These are phyloP conservation scores for Tiliacea citrago DNA, from an alignment of 2,888 invertebrate genomes.

Conservation along the genomic window DNA sequence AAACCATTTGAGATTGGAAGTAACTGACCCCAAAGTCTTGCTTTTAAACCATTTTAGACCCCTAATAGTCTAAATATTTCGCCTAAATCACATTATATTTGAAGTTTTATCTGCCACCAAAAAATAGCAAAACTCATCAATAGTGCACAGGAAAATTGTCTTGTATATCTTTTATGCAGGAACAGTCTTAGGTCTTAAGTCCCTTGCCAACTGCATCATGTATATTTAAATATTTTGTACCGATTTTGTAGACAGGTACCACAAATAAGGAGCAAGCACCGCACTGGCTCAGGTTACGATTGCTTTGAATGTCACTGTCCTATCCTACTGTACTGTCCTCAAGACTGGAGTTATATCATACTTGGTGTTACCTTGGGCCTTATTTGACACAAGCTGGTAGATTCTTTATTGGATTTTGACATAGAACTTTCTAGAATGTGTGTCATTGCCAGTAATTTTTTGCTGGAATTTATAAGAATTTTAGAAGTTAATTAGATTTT, in stretches of 20 bases:
- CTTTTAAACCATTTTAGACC: not conserved
- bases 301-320: slow-evolving; percentile 53
- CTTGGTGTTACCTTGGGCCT: slow-evolving; percentile 32
- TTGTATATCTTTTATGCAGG: not conserved
- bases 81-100: not conserved
- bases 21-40: not conserved
- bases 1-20: not conserved
- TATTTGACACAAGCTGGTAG: slow-evolving; percentile 19
- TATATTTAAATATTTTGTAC: slow-evolving; percentile 35
- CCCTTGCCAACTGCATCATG: slow-evolving; percentile 3
- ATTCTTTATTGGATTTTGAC: slow-evolving; percentile 30
- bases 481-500: not conserved
- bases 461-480: too few species aligned
- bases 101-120: not conserved
- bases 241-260: slow-evolving; percentile 48
- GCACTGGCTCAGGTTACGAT: slow-evolving; percentile 51
- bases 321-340: slow-evolving; percentile 30
- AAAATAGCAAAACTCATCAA: not conserved
- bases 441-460: not conserved
- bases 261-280: slow-evolving; percentile 24
- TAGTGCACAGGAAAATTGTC: slow-evolving; percentile 22
- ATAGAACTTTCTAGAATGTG: not conserved
- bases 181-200: slow-evolving; percentile 4
- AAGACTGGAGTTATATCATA: slow-evolving; percentile 33
- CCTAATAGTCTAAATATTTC: not conserved